Conservation (phyloP, 2,113 vertebrate species). For the Colossoma macropomum region DNA sequence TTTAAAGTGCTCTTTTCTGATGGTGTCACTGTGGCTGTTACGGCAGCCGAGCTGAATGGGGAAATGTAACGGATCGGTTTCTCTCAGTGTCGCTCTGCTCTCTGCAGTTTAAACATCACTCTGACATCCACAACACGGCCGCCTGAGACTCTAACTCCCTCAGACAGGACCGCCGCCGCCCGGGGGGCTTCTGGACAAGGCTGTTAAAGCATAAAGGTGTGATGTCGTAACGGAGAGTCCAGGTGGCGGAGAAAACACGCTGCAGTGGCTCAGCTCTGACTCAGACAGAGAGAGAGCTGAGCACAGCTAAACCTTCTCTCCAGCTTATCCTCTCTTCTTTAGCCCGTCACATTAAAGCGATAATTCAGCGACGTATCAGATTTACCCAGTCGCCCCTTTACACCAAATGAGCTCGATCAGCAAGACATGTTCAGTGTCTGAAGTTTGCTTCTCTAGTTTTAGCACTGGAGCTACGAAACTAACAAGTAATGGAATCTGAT, state of each 20-base stretch:
- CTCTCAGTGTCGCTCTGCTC: not conserved
- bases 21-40: not conserved
- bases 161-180: not conserved
- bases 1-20: not conserved
- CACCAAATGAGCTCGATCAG: too few species aligned
- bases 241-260: not conserved
- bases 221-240: not conserved
- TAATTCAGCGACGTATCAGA: too few species aligned
- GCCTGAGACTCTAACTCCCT: not conserved
- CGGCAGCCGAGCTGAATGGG: too few species aligned
- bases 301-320: not conserved
- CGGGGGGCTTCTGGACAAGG: not conserved
- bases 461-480: too few species aligned
- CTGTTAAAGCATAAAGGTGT: slow-evolving; percentile 5
- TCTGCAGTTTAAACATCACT: not conserved
- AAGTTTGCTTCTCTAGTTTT: too few species aligned
- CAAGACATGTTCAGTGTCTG: too few species aligned
- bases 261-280: slow-evolving; percentile 1
- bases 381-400: too few species aligned
- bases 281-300: too few species aligned
- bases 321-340: not conserved
- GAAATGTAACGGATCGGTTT: not conserved
- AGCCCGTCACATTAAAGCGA: not conserved
- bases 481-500: too few species aligned
- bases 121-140: not conserved